A percentile compares a stretch with the other conserved stretches of the same genome.
Evolutionary conservation across 2,113 vertebrate species (phyloP).

Genomic region (Indicator maculatus): DNA sequence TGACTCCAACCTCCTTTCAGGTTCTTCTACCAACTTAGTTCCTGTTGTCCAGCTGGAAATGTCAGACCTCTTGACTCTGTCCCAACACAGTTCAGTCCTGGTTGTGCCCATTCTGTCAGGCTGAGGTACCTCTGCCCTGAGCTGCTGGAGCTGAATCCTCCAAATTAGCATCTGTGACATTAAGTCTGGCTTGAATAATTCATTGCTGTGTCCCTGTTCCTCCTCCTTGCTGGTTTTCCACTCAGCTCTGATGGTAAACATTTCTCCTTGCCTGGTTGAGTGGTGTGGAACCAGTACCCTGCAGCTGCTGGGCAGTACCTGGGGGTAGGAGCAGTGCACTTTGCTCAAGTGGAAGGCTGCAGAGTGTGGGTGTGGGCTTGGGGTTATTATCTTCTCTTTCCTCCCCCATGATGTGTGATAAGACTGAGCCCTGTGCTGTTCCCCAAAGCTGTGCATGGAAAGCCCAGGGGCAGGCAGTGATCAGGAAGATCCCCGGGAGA

Average conservation of each 20-base stretch:
- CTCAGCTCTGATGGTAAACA: not conserved
- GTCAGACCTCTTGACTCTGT: not conserved
- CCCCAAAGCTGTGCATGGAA: not conserved
- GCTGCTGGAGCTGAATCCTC: not conserved
- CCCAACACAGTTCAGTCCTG: not conserved
- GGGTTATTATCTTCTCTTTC: too few relatives aligned
- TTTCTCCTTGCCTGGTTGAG: not conserved
- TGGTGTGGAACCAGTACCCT: not conserved
- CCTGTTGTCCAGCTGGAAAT: not conserved
- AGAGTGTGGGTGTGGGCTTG: not conserved
- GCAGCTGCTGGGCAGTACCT: not conserved
- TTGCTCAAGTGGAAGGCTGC: not conserved
- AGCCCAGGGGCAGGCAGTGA: not conserved
- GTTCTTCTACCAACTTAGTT: not conserved
- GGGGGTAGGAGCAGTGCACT: not conserved
- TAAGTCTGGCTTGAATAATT: slow-evolving; percentile 27
- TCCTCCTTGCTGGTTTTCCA: not conserved
- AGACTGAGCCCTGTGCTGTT: not conserved
- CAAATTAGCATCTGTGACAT: not conserved
- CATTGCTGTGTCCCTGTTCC: not conserved
- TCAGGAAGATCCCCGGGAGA: not conserved
- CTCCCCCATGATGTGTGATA: fast-evolving
- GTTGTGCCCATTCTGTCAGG: not conserved
- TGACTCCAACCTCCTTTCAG: too few relatives aligned
- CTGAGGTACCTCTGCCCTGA: not conserved